A percentile compares a stretch with the other conserved stretches of the same genome.
Conservation (phyloP, 2,888 invertebrate species). For the Pyrgus malvae region DNA sequence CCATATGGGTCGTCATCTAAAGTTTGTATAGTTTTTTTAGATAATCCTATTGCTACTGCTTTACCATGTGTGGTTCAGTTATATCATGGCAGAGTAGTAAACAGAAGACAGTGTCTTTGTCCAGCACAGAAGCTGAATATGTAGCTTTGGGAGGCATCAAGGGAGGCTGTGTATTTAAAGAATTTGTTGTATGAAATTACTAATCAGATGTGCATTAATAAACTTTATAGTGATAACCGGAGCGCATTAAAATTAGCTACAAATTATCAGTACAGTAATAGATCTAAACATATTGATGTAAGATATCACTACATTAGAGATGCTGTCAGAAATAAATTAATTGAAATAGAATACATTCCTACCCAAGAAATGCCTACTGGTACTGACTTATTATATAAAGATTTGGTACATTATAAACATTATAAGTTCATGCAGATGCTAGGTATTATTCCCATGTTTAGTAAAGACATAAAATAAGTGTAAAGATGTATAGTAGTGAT, state of each 20-base stretch:
- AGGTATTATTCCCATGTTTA: too few species aligned
- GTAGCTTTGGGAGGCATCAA: conserved; percentile 1
- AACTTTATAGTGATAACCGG: conserved; percentile 19
- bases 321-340: not conserved
- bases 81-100: conserved; percentile 28
- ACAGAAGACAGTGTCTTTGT: conserved; percentile 21
- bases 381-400: conserved; percentile 1
- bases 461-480: too few species aligned
- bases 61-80: not conserved
- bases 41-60: too few species aligned
- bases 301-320: not conserved
- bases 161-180: not conserved
- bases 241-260: conserved; percentile 26
- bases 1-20: too few species aligned
- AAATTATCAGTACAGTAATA: conserved; percentile 23
- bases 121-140: conserved; percentile 25
- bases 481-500: too few species aligned
- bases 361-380: conserved; percentile 15
- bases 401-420: not conserved
- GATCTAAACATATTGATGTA: conserved; percentile 26
- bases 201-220: too few species aligned
- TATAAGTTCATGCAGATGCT: not conserved
- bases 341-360: not conserved
- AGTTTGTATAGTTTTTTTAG: too few species aligned
- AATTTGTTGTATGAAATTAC: not conserved